Base-by-base conservation (phyloP, 2,797 vertebrate species). In the Decapterus maruadsi region DNA sequence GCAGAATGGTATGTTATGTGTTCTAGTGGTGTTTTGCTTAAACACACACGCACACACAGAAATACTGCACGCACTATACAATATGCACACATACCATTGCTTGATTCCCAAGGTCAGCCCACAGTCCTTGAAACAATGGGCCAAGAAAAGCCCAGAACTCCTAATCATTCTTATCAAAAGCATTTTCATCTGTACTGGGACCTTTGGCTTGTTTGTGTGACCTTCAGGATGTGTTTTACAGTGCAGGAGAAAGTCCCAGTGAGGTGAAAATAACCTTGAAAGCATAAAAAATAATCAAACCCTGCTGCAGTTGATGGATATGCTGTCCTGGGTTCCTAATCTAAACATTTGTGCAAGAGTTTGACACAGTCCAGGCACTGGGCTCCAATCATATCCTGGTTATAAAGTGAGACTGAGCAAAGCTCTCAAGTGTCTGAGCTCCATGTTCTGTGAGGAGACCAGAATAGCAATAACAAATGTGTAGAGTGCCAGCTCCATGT, bases 1-100 rank as follows among this genome's bases (percentile, higher is more conserved):
- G 63, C 93, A 84, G 97, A 98, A 91, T 97, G 96, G 98, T 99
- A 94, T 93, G 96, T 95, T 89, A 78, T 80, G 50, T 72, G 45
- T 55, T 22, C 17, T 54, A 5, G 4, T 48, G 16, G 4, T 60
- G 57, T 76, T 54, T 62, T 61, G 17, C 13, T 17, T 12, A 43
- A 48, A 8, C 36, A 45, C 56, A 43, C 59, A 38, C 69, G 73
- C 4, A 29, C 29, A 75, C 22, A 54, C 54, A 73, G 4, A 29
- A 22, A 68, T 34, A 46, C 16, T 54, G 36, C 46, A 75, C 59
- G 50, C 20, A 68, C 6, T 46, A 17, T 46, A 72, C 26, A 26
- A 3, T 26, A 26, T 40, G 65, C 59, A 42, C 63, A 68, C 62
- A 54, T 72, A 55, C 59, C 58, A 13, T 45, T 64, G 26, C 26